phyloP scores from a whole-genome alignment of 2,113 vertebrate genomes.

The Typhlomys cinereus region DNA sequence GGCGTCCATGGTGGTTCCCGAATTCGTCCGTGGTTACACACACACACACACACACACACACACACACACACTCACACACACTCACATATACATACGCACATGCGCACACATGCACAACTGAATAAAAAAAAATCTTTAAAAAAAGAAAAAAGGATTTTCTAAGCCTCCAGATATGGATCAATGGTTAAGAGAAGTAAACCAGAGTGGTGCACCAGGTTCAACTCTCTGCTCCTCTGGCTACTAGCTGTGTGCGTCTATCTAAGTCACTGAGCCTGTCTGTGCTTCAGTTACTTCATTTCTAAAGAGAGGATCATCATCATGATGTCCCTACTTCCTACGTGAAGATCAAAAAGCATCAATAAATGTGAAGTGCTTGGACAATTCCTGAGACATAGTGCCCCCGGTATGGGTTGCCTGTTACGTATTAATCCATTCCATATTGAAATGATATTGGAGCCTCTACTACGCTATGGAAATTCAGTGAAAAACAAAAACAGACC shows the following conservation, averaged over 20 bases:
- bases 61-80: too few relatives aligned
- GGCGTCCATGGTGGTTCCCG: too few relatives aligned
- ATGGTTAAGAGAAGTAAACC: neutral
- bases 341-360: neutral
- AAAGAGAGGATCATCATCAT: neutral
- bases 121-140: too few relatives aligned
- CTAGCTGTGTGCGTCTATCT: conserved; percentile 1
- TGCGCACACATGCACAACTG: too few relatives aligned
- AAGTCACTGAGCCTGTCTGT: conserved; percentile 36
- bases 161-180: neutral
- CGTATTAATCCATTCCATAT: neutral
- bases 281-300: neutral
- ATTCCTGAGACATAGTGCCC: neutral
- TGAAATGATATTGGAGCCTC: neutral
- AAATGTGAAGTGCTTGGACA: neutral
- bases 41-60: too few relatives aligned
- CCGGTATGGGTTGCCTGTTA: neutral
- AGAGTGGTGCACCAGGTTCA: neutral
- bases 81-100: too few relatives aligned
- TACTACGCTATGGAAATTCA: neutral
- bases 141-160: conserved; percentile 21
- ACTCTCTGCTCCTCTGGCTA: neutral
- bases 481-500: conserved; percentile 9
- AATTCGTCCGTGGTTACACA: too few relatives aligned
- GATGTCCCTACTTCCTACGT: neutral